Evolutionary conservation across 1,140 invertebrate species (phyloP).

Genomic region (Papilio xuthus): DNA sequence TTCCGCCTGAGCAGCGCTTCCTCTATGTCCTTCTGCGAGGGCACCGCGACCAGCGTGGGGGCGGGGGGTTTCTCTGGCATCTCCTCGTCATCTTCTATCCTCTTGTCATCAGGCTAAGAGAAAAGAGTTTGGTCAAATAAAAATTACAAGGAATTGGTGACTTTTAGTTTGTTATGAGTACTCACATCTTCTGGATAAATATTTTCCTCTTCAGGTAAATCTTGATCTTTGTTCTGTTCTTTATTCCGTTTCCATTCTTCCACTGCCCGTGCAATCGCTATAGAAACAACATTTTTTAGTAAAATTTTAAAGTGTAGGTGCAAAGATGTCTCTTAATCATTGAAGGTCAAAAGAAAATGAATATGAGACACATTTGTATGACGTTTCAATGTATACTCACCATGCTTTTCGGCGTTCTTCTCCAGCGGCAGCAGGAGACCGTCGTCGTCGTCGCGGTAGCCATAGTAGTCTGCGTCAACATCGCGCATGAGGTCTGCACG

Average conservation of each 20-base stretch:
- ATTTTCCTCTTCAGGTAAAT: slow-evolving; percentile 80
- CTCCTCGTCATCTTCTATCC: slow-evolving; percentile 69
- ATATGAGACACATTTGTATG: no score
- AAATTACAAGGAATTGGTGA: not conserved
- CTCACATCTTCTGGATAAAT: slow-evolving; percentile 78
- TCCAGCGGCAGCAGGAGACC: slow-evolving; percentile 96
- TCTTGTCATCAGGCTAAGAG: slow-evolving; percentile 68
- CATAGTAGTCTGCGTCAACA: slow-evolving; percentile 99
- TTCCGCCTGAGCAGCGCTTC: slow-evolving; percentile 92
- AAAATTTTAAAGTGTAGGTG: no score
- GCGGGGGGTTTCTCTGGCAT: slow-evolving; percentile 77
- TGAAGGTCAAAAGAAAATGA: no score
- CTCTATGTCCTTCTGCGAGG: slow-evolving; percentile 94
- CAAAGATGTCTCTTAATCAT: no score
- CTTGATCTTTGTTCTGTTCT: slow-evolving; percentile 80
- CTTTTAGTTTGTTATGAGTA: slow-evolving; percentile 25
- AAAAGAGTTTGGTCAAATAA: not conserved
- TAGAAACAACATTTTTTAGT: slow-evolving; percentile 41
- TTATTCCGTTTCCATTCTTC: slow-evolving; percentile 86
- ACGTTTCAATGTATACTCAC: slow-evolving; percentile 47
- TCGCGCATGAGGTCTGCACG: slow-evolving; percentile 98
- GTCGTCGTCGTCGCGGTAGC: slow-evolving; percentile 99
- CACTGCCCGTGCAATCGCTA: slow-evolving; percentile 84
- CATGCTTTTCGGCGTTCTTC: slow-evolving; percentile 88
- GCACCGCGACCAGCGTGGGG: slow-evolving; percentile 93